Conservation (phyloP, 2,888 invertebrate genomes). For the Eustalomyia histrio region DNA sequence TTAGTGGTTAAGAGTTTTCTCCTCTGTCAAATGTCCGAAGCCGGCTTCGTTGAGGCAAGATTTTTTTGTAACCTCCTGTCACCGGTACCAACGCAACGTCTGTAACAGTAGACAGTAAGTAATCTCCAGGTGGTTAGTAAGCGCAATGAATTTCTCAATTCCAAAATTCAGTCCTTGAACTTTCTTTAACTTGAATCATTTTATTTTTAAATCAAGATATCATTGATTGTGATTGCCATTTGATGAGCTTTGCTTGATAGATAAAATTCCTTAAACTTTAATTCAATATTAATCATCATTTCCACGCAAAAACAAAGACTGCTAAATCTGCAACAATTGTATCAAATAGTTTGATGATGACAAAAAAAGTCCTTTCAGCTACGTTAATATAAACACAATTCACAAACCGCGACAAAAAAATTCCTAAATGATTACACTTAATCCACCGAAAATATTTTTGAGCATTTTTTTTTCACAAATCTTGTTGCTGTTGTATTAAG, state of each 20-base stretch:
- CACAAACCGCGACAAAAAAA: constrained; percentile 34
- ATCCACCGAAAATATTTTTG: constrained; percentile 59
- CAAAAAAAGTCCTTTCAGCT: constrained; percentile 43
- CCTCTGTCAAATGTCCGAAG: too few relatives aligned
- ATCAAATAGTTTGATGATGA: constrained; percentile 48
- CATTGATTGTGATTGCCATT: too few relatives aligned
- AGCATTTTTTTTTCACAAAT: constrained; percentile 18
- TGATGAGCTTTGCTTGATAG: background rate
- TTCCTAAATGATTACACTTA: constrained; percentile 63
- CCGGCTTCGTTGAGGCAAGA: too few relatives aligned
- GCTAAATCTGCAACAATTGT: constrained; percentile 31
- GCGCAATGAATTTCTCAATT: too few relatives aligned
- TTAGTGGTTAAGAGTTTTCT: too few relatives aligned
- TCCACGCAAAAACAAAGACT: background rate
- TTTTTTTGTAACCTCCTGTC: too few relatives aligned
- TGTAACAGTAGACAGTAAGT: too few relatives aligned
- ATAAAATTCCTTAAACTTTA: background rate
- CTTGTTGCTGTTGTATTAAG: constrained; percentile 59
- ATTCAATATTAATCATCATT: constrained; percentile 46
- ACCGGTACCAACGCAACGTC: too few relatives aligned
- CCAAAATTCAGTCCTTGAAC: too few relatives aligned
- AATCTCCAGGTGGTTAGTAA: too few relatives aligned
- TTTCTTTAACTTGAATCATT: too few relatives aligned
- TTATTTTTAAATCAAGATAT: too few relatives aligned
- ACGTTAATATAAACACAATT: constrained; percentile 38